A percentile compares a stretch with the other conserved stretches of the same genome.
Evolutionary conservation across 2,797 vertebrate genomes (phyloP).

Genomic region (Cichlasoma orientale): DNA sequence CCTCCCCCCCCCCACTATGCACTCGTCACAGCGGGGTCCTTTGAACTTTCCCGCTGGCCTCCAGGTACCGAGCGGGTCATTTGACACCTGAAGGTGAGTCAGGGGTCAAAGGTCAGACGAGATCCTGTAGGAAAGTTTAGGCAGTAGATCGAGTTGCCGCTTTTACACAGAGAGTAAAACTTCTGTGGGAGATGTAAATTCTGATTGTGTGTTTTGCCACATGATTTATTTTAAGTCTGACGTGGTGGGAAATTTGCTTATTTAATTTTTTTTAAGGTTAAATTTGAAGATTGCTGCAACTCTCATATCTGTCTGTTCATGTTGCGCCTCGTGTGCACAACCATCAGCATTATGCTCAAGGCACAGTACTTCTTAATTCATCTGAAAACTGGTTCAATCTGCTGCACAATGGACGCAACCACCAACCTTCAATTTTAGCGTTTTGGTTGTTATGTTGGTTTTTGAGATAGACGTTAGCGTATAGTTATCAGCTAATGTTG

Average conservation of each 20-base stretch:
- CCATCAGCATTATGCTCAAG: neutral
- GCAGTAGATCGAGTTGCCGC: conserved; percentile 34
- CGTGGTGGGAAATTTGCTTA: conserved; percentile 16
- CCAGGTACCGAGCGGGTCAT: conserved; percentile 80
- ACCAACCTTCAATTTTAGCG: neutral
- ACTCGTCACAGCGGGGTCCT: conserved; percentile 76
- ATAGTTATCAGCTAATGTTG: too few relatives aligned
- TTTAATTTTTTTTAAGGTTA: neutral
- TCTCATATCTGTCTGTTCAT: neutral
- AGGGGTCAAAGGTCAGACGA: conserved; percentile 62
- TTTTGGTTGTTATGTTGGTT: neutral
- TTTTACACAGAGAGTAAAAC: conserved; percentile 3
- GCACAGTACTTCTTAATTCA: neutral
- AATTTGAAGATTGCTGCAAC: neutral
- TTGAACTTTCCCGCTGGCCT: conserved; percentile 80
- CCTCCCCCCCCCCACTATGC: conserved; percentile 71
- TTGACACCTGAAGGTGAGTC: conserved; percentile 85
- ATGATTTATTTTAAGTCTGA: conserved; percentile 23
- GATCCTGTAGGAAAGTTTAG: conserved; percentile 59
- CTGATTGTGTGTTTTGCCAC: conserved; percentile 1
- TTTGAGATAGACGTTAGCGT: neutral
- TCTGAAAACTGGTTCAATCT: neutral
- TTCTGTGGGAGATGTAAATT: neutral
- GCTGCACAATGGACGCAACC: neutral
- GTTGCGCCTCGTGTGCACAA: neutral